Conservation (phyloP, 2,797 vertebrate genomes). For the Taenioides sp. region DNA sequence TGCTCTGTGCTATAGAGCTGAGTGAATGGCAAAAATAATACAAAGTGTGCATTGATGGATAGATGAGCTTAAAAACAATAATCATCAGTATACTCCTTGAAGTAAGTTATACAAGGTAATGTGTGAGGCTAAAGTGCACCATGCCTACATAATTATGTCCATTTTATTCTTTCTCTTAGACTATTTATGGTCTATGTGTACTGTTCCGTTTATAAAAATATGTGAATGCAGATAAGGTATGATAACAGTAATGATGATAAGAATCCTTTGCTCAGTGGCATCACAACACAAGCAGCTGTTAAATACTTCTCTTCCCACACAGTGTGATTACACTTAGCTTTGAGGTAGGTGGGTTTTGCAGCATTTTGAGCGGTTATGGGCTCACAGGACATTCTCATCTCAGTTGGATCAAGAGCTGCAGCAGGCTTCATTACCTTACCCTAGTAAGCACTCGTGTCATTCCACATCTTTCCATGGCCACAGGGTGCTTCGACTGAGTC, state of each 20-base stretch:
- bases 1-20: conserved; percentile 18
- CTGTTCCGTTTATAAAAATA: background rate
- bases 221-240: background rate
- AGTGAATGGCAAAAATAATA: conserved; percentile 18
- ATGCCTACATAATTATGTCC: background rate
- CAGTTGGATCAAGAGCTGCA: conserved; percentile 39
- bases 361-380: conserved; percentile 36
- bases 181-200: background rate
- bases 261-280: conserved; percentile 30
- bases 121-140: background rate
- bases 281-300: conserved; percentile 28
- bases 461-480: conserved; percentile 23
- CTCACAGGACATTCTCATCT: conserved; percentile 56
- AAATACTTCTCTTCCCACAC: conserved; percentile 42
- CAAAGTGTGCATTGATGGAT: background rate
- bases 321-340: conserved; percentile 32
- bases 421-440: conserved; percentile 59
- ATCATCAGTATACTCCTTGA: background rate
- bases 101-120: background rate
- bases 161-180: background rate
- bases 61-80: background rate
- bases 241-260: background rate
- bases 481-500: conserved; percentile 33
- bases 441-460: conserved; percentile 6
- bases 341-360: conserved; percentile 38